Percentiles rank a stretch among this genome's conserved stretches.
These are phyloP conservation scores for Anguilla rostrata DNA, from an alignment of 2,113 vertebrate species.

Conservation along the genomic window DNA sequence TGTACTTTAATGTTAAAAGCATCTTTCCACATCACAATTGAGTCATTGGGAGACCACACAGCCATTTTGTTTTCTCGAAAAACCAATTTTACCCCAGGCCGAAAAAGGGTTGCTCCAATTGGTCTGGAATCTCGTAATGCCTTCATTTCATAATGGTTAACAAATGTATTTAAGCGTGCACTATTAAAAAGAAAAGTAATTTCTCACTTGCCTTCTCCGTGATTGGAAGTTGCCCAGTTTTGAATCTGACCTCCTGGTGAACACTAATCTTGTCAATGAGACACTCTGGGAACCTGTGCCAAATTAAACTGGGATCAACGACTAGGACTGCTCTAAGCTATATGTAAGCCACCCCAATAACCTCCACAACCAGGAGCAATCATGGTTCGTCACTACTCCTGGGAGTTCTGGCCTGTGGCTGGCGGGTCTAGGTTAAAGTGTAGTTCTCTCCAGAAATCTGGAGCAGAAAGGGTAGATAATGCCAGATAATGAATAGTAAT, in stretches of 20 bases:
- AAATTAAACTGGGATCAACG: neutral
- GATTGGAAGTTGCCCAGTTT: neutral
- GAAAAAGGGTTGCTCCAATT: conserved; percentile 57
- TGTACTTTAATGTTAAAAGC: conserved; percentile 55
- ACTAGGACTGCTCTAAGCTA: neutral
- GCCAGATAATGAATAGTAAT: conserved; percentile 37
- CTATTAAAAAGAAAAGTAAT: conserved; percentile 32
- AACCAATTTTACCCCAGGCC: conserved; percentile 56
- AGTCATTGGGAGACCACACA: conserved; percentile 64
- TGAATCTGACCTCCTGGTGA: neutral
- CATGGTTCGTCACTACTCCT: too few species aligned
- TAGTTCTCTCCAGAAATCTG: conserved; percentile 31
- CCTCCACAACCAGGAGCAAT: neutral
- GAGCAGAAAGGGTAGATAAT: conserved; percentile 28
- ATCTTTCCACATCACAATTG: conserved; percentile 65
- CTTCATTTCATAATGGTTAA: conserved; percentile 68
- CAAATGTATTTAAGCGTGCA: conserved; percentile 55
- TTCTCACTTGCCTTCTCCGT: neutral
- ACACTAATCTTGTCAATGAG: neutral
- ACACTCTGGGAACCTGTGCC: neutral
- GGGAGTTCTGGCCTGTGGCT: neutral
- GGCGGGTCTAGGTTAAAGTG: neutral
- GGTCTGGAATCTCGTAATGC: conserved; percentile 51
- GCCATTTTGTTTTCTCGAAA: conserved; percentile 61
- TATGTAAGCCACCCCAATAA: neutral